These are phyloP conservation scores for Prunella strophiata DNA, from an alignment of 2,797 vertebrate genomes.

Conservation along the genomic window DNA sequence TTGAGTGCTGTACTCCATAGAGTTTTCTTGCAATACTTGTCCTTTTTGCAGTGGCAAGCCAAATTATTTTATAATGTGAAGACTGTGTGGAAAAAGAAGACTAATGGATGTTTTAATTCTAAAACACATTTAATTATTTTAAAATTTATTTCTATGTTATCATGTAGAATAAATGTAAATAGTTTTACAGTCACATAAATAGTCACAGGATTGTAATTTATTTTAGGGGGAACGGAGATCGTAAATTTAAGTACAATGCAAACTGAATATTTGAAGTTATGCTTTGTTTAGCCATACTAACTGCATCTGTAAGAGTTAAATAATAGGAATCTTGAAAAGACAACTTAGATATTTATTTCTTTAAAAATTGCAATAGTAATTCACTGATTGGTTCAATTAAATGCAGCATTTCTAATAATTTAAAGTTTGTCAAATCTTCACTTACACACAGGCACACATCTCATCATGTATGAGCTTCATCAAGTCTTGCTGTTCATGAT, in stretches of 20 bases:
- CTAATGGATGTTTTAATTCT: background rate
- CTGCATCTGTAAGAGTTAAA: background rate
- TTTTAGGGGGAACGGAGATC: background rate
- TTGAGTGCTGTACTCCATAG: background rate
- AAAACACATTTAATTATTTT: background rate
- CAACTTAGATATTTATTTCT: background rate
- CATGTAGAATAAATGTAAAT: background rate
- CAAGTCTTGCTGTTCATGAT: background rate
- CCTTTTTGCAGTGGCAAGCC: background rate
- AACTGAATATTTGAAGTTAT: background rate
- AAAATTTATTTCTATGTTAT: background rate
- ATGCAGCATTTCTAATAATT: background rate
- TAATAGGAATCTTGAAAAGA: background rate
- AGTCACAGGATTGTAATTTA: background rate
- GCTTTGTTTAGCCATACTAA: background rate
- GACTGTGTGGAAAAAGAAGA: background rate
- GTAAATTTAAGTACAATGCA: background rate
- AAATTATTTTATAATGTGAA: background rate
- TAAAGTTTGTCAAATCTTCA: background rate
- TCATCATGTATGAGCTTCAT: background rate
- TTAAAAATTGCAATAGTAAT: background rate
- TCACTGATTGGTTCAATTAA: background rate
- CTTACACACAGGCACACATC: background rate
- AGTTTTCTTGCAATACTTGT: background rate
- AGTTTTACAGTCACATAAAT: background rate